Evolutionary conservation across 2,113 vertebrate species (phyloP), one percentile per base, ranked within the genome.

Genomic region (Pionites leucogaster): DNA sequence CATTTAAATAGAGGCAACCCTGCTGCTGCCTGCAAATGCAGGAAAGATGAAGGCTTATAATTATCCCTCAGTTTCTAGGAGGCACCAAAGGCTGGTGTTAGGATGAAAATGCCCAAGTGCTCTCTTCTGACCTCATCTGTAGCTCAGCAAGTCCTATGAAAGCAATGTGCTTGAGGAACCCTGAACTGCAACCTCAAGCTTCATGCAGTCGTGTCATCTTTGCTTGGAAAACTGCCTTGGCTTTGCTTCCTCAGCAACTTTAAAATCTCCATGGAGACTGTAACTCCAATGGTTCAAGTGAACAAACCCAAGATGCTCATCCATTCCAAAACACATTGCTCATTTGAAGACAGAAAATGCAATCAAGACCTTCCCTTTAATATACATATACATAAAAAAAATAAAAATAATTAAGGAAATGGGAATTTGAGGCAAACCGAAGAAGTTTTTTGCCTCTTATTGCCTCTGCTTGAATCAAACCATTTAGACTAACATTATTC

Each of bases 231-330:
- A 75, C 33, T 83, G 42, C 31, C 52, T 74, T 94, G 86, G 60
- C 60, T 97, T 90, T 81, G 13, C 90, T 90, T 94, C 76, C 57
- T 86, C 90, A 71, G 72, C 84, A 90, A 78, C 28, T 72, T 92
- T 83, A 68, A 79, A 93, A 86, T 35, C 47, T 82, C 82, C 44
- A 41, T 6, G 68, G 88, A 88, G 72, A 60, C 46, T 64, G 27
- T 57, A 90, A 83, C 22, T 60, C 69, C 77, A 81, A 13, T 20
- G 62, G 47, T 12, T 86, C 86, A 86, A 92, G 68, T 88, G 60
- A 86, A 74, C 50, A 94, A 94, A 75, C 70, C 28, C 11, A 3
- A 2, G 0, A 39, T 24, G 17, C 53, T 91, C 55, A 47, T 71
- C 68, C 47, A 80, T 76, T 75, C 49, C 62, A 65, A 68, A 90